Evolutionary conservation across 2,888 invertebrate species (phyloP).

Genomic region (Eupeodes luniger): DNA sequence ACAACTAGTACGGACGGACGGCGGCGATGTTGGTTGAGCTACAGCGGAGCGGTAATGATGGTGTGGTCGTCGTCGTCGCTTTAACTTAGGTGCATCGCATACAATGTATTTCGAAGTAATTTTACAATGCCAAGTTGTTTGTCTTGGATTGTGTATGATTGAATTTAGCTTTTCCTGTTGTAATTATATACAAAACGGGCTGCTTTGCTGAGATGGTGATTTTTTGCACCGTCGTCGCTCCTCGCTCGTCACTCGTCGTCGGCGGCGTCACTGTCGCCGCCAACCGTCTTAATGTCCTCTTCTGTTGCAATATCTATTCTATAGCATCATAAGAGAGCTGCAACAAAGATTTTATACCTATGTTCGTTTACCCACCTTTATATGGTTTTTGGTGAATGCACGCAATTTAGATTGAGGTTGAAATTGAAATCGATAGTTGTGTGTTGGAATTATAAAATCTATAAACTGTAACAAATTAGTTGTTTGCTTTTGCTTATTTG

Average conservation of each 20-base stretch:
- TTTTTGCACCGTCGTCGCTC: not conserved
- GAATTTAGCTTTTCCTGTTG: constrained; percentile 55
- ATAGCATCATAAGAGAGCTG: not conserved
- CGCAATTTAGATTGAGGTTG: constrained; percentile 59
- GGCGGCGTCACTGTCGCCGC: not conserved
- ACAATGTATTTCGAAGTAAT: constrained; percentile 45
- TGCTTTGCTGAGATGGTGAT: constrained; percentile 14
- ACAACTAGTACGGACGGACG: not conserved
- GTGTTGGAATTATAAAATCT: constrained; percentile 25
- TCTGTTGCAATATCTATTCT: not conserved
- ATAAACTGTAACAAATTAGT: constrained; percentile 63
- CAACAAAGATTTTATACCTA: constrained; percentile 2
- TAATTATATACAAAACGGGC: constrained; percentile 41
- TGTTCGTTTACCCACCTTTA: not conserved
- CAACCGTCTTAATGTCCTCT: constrained; percentile 9
- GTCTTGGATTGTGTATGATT: constrained; percentile 52
- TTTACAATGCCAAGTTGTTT: constrained; percentile 64
- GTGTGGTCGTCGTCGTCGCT: constrained; percentile 49
- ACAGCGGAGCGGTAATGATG: constrained; percentile 6
- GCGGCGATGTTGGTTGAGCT: not conserved
- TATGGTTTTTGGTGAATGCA: constrained; percentile 46
- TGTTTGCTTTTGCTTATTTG: constrained; percentile 29
- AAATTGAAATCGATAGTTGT: constrained; percentile 55
- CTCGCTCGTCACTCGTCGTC: not conserved
- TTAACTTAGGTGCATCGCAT: constrained; percentile 16